These are phyloP conservation scores for Hippocampus abdominalis DNA, from an alignment of 2,113 vertebrate species.

Conservation along the genomic window DNA sequence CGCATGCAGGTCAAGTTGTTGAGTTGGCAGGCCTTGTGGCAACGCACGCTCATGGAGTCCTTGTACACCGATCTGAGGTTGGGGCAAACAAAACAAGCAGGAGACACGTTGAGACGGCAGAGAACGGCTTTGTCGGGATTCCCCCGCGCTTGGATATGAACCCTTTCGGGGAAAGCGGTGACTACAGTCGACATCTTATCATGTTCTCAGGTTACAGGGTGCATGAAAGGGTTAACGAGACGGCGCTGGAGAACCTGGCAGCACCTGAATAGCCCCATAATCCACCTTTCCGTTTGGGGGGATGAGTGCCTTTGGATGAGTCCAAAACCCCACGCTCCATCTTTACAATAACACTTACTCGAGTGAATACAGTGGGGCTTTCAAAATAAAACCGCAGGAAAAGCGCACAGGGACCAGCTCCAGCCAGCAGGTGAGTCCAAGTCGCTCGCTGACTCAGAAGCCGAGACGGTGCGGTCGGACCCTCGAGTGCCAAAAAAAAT, in stretches of 20 bases:
- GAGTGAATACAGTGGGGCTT: constrained; percentile 42
- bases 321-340: constrained; percentile 43
- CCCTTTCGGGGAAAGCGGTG: too few relatives aligned
- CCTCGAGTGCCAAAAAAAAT: constrained; percentile 1
- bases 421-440: constrained; percentile 54
- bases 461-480: constrained; percentile 41
- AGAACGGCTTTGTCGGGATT: background rate
- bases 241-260: constrained; percentile 29
- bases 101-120: background rate
- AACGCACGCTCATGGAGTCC: constrained; percentile 15
- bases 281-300: constrained; percentile 32
- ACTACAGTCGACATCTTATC: too few relatives aligned
- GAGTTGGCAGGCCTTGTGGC: constrained; percentile 37
- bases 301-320: constrained; percentile 5
- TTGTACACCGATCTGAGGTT: constrained; percentile 7
- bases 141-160: background rate
- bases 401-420: constrained; percentile 25
- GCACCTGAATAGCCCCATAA: constrained; percentile 48
- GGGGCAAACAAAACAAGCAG: background rate
- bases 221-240: background rate
- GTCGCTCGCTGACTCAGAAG: constrained; percentile 18
- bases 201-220: too few relatives aligned
- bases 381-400: constrained; percentile 36
- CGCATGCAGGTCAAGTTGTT: constrained; percentile 23
- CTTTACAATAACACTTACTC: constrained; percentile 23